A percentile compares a stretch with the other conserved stretches of the same genome.
phyloP scores from a whole-genome alignment of 2,113 vertebrate species.

The Sprattus sprattus region DNA sequence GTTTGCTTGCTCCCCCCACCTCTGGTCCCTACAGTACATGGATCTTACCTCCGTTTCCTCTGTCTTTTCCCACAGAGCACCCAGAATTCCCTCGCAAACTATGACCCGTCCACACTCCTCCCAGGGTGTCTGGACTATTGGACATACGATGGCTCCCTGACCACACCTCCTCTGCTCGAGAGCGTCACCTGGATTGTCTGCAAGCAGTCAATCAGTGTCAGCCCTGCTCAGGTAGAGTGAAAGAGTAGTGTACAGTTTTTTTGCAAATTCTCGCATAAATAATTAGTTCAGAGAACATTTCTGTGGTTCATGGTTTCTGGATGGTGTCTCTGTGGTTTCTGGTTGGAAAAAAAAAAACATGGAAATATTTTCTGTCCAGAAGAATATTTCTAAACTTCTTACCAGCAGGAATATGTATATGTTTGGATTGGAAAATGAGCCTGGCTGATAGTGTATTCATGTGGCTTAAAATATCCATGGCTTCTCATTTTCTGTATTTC shows the following conservation, averaged over 20 bases:
- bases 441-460: neutral
- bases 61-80: slow-evolving; percentile 69
- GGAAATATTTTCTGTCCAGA: neutral
- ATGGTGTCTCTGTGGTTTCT: neutral
- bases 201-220: slow-evolving; percentile 81
- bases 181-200: slow-evolving; percentile 92
- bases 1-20: no score
- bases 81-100: slow-evolving; percentile 75
- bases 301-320: neutral
- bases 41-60: neutral
- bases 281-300: slow-evolving; percentile 2
- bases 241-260: no score
- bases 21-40: no score
- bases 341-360: neutral
- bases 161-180: slow-evolving; percentile 89
- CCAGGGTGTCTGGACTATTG: slow-evolving; percentile 83
- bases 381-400: neutral
- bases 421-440: neutral
- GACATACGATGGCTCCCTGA: slow-evolving; percentile 91
- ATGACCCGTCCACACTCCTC: slow-evolving; percentile 80
- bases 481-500: slow-evolving; percentile 4
- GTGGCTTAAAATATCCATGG: neutral
- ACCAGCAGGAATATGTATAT: neutral
- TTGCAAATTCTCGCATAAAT: neutral
- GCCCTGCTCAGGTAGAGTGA: slow-evolving; percentile 79